Conservation (phyloP, 2,113 vertebrate genomes). For the Neopipo cinnamomea region DNA sequence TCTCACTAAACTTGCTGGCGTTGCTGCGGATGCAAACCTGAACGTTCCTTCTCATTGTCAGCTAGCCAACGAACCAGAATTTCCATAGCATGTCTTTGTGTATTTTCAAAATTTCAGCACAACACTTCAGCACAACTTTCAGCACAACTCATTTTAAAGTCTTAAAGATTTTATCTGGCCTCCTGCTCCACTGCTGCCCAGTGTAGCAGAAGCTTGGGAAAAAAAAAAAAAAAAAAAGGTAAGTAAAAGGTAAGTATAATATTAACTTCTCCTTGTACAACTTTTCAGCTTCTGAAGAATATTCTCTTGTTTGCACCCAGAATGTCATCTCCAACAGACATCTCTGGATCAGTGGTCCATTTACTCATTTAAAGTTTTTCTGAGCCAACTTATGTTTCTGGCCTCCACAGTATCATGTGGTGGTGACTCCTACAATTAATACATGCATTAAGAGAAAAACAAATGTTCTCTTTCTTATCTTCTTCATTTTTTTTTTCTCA, state of each 20-base stretch:
- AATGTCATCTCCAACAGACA: neutral
- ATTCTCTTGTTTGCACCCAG: neutral
- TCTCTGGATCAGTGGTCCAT: neutral
- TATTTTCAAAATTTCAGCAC: neutral
- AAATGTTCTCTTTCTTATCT: neutral
- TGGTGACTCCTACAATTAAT: neutral
- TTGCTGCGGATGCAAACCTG: rapidly evolving
- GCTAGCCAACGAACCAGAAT: rapidly evolving
- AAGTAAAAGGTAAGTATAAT: neutral
- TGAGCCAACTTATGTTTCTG: neutral
- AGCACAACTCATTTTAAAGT: neutral
- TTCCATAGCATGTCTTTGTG: neutral
- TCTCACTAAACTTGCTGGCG: neutral
- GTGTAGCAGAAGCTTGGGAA: neutral
- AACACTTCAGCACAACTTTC: neutral
- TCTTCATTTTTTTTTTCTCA: neutral
- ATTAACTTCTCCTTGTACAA: neutral
- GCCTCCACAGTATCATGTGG: neutral
- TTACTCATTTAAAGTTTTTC: neutral
- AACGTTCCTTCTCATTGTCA: neutral
- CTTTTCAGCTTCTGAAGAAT: neutral
- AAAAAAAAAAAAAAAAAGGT: neutral
- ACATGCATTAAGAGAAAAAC: neutral
- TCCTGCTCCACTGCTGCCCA: neutral
- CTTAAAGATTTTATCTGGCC: neutral